A percentile compares a stretch with the other conserved stretches of the same genome.
Evolutionary conservation across 2,797 vertebrate species (phyloP).

Genomic region (Sebastes itinus): DNA sequence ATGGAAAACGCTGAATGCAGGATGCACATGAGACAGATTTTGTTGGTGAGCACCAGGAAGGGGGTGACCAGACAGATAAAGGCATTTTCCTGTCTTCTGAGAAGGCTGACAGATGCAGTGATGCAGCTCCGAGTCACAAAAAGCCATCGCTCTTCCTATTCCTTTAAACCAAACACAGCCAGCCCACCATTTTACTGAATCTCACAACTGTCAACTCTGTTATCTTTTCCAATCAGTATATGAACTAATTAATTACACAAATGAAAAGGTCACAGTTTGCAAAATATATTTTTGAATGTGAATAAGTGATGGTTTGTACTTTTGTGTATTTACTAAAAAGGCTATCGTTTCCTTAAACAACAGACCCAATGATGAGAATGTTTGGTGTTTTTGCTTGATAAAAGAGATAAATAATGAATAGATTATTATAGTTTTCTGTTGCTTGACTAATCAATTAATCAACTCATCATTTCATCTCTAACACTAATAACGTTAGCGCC

Average conservation of each 20-base stretch:
- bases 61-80: conserved; percentile 6
- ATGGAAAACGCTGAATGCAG: background rate
- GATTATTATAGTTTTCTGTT: background rate
- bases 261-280: background rate
- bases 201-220: background rate
- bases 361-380: background rate
- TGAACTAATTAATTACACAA: background rate
- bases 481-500: too few species aligned
- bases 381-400: background rate
- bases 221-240: background rate
- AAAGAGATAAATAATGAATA: background rate
- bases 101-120: background rate
- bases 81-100: conserved; percentile 5
- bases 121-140: background rate
- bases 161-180: background rate
- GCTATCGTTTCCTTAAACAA: background rate
- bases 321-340: background rate
- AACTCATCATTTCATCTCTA: background rate
- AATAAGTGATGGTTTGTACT: background rate
- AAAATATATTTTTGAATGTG: background rate
- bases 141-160: background rate
- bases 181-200: background rate
- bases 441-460: background rate
- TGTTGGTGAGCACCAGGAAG: conserved; percentile 1
- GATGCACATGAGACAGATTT: background rate